phyloP scores from a whole-genome alignment of 2,888 invertebrate species.

The Trachelus tabidus region DNA sequence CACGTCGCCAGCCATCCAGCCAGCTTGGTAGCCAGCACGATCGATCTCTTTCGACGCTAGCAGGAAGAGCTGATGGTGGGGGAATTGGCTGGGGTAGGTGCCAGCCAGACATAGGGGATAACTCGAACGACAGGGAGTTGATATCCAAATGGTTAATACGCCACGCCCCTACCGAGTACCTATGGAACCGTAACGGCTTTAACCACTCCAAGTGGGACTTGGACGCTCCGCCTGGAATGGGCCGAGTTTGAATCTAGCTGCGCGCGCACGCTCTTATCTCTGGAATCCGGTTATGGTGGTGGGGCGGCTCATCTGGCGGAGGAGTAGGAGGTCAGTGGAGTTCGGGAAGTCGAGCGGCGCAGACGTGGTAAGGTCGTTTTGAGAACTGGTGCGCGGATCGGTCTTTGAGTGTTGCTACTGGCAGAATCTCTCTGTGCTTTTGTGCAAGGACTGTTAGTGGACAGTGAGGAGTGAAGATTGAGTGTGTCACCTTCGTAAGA shows the following conservation, averaged over 20 bases:
- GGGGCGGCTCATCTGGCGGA: conserved; percentile 52
- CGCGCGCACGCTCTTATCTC: conserved; percentile 66
- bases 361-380: conserved; percentile 50
- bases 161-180: neutral
- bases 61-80: neutral
- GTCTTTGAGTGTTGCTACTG: neutral
- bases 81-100: neutral
- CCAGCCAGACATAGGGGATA: neutral
- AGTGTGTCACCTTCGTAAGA: conserved; percentile 25
- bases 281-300: conserved; percentile 39
- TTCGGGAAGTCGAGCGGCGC: conserved; percentile 65
- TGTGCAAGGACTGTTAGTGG: neutral
- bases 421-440: conserved; percentile 6
- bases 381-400: neutral
- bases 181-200: neutral
- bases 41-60: conserved; percentile 53
- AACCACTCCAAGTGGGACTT: neutral
- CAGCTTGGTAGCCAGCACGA: conserved; percentile 34
- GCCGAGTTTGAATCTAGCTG: conserved; percentile 15
- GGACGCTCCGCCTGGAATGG: neutral
- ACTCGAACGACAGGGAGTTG: neutral
- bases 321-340: conserved; percentile 63
- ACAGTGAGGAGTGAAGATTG: conserved; percentile 1
- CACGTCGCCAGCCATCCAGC: conserved; percentile 39
- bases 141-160: neutral